These are phyloP conservation scores for Eciton burchellii DNA, from an alignment of 1,140 invertebrate species.

Conservation along the genomic window DNA sequence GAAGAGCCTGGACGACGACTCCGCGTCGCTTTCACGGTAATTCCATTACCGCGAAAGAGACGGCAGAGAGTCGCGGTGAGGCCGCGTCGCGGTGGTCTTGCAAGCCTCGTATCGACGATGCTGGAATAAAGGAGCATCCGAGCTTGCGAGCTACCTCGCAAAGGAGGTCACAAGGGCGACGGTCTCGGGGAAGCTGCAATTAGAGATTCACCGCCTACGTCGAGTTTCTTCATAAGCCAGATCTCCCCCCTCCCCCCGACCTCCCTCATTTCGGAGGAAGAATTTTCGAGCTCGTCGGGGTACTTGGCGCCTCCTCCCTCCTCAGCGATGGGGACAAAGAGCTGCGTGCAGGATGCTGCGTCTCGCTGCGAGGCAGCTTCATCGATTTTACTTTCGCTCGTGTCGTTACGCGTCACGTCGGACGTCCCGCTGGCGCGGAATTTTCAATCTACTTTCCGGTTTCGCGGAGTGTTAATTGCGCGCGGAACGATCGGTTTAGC, in stretches of 20 bases:
- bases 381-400: neutral
- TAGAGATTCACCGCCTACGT: neutral
- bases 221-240: constrained; percentile 10
- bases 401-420: neutral
- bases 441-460: neutral
- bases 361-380: neutral
- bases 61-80: constrained; percentile 43
- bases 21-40: constrained; percentile 40
- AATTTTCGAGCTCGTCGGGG: constrained; percentile 4
- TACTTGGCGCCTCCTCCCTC: neutral
- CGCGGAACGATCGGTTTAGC: constrained; percentile 13
- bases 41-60: constrained; percentile 56
- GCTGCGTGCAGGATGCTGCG: neutral
- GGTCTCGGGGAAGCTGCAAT: neutral
- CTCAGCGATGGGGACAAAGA: neutral
- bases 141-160: neutral
- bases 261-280: neutral
- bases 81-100: constrained; percentile 22
- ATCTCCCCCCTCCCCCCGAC: too few relatives aligned
- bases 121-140: neutral
- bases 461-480: constrained; percentile 12
- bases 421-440: neutral
- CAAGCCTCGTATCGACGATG: constrained; percentile 2
- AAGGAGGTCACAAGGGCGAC: neutral
- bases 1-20: neutral